phyloP scores from a whole-genome alignment of 2,797 vertebrate species.

The Aphelocoma californica region DNA sequence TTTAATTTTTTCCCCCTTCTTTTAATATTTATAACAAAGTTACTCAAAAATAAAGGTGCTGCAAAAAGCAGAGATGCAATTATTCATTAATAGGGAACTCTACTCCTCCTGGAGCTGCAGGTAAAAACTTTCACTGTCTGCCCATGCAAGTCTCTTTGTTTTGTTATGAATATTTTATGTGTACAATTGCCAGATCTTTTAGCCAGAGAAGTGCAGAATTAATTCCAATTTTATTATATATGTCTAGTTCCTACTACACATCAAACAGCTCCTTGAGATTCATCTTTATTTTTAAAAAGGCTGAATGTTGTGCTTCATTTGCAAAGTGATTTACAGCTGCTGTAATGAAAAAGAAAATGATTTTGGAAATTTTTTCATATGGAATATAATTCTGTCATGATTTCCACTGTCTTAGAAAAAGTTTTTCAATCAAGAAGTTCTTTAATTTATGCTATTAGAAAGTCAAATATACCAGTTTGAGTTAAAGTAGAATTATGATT shows the following conservation, averaged over 20 bases:
- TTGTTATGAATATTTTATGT: not conserved
- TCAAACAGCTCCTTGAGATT: not conserved
- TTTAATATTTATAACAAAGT: conserved; percentile 49
- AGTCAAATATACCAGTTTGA: not conserved
- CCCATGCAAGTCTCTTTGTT: not conserved
- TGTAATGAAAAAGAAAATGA: conserved; percentile 3
- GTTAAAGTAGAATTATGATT: not conserved
- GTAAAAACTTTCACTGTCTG: not conserved
- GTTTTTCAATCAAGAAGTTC: not conserved
- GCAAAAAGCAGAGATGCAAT: not conserved
- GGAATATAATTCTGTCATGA: not conserved
- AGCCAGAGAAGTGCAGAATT: not conserved
- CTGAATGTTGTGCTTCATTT: not conserved
- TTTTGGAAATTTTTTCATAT: not conserved
- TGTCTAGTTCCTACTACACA: not conserved
- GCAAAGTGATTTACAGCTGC: conserved; percentile 11
- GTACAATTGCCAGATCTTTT: not conserved
- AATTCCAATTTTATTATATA: not conserved
- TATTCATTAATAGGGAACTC: not conserved
- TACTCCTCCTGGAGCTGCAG: not conserved
- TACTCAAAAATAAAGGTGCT: conserved; percentile 10
- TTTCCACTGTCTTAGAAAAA: not conserved
- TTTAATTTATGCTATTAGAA: conserved; percentile 2
- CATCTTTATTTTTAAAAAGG: not conserved
- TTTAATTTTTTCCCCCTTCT: not conserved